Evolutionary conservation across 2,888 invertebrate genomes (phyloP), one percentile per base, ranked within the genome.

Genomic region (Ormia ochracea): DNA sequence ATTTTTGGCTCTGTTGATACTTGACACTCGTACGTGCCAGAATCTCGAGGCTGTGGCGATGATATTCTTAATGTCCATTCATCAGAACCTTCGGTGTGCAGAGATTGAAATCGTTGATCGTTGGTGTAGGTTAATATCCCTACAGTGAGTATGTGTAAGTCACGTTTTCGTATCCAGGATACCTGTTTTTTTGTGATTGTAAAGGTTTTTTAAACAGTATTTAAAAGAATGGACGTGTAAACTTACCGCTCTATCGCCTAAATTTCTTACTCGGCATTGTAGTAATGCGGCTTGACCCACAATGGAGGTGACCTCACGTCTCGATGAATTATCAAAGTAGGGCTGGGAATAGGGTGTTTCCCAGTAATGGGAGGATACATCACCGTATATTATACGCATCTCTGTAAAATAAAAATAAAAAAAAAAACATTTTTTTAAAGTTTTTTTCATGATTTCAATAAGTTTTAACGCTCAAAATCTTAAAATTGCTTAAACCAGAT

Each of bases 191-290:
- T 31, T 14, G 1, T 26, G n/a, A n/a, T n/a, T n/a, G n/a, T n/a
- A n/a, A n/a, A n/a, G n/a, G n/a, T n/a, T n/a, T n/a, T n/a, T n/a
- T n/a, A n/a, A n/a, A n/a, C n/a, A n/a, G n/a, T n/a, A n/a, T n/a
- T n/a, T n/a, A n/a, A n/a, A n/a, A n/a, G n/a, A n/a, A n/a, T n/a
- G n/a, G n/a, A 23, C 3, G 50, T 43, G 1, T 31, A 28, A 4
- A 61, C 95, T 94, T 91, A 96, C 96, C 90, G 96, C 96, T 91
- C 96, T 92, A 89, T 96, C 96, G 65, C 96, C 96, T 83, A 96
- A 92, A 91, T 96, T 96, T 85, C 96, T 92, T 78, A 96, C 96
- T 85, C 94, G 91, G 90, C 96, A 96, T 90, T 96, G 95, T 69
- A 96, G 91, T 89, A 95, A 93, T 75, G 96, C 96, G 69, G 95